Base-by-base conservation (phyloP, 2,113 vertebrate genomes). In the Actenoides hombroni region DNA sequence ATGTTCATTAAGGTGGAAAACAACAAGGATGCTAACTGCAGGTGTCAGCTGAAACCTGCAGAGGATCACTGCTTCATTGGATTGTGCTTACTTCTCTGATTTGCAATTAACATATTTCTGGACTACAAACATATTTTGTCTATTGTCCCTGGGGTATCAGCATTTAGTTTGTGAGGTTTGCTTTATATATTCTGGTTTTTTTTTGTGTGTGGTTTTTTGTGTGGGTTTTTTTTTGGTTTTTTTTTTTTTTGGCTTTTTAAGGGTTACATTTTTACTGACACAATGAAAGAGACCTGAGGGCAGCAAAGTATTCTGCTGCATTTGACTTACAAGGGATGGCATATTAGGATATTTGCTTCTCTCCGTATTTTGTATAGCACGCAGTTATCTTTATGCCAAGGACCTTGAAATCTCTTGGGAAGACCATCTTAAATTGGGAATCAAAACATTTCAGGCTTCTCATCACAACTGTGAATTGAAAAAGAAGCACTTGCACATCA, bases 1-100 rank as follows among this genome's bases (percentile, higher is more conserved):
- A 93, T 65, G 92, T 88, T 96, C 76, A 59, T 95, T 97, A 97
- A 92, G 85, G 76, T 84, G 80, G 83, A 87, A 88, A 95, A 94
- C 91, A 53, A 0, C 70, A 83, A 61, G 44, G 57, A 90, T 90
- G 25, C 69, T 86, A 83, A 94, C 93, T 64, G 80, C 88, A 95
- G 88, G 92, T 93, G 92, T 93, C 85, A 90, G 90, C 80, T 94
- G 86, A 92, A 97, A 93, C 57, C 92, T 96, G 83, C 86, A 57
- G 90, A 94, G 88, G 60, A 86, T 84, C 83, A 44, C 65, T 89
- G 88, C 83, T 95, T 88, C 83, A 33, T 33, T 84, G 83, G 65
- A 73, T 92, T 91, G n/a, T 78, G 49, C n/a, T 95, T 93, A 68
- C 76, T 92, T 84, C 76, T 93, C 92, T 93, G 83, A 94, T 95